phyloP scores from a whole-genome alignment of 2,888 invertebrate species.

The Omphaloscelis lunosa region DNA sequence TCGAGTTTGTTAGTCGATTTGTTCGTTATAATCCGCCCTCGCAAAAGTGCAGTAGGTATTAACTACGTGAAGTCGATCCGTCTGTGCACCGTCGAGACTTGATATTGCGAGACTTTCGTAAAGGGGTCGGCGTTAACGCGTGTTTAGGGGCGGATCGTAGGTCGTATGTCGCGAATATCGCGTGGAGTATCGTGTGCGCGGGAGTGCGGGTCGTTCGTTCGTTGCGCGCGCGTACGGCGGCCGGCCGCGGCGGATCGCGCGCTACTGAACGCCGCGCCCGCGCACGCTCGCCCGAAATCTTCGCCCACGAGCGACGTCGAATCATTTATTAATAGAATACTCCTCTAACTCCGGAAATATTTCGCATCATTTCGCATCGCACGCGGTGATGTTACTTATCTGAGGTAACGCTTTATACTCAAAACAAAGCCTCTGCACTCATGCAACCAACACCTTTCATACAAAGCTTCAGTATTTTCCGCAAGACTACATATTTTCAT shows the following conservation, averaged over 20 bases:
- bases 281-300: slow-evolving; percentile 85
- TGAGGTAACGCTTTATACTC: slow-evolving; percentile 78
- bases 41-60: slow-evolving; percentile 81
- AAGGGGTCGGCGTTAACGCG: slow-evolving; percentile 61
- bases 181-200: slow-evolving; percentile 83
- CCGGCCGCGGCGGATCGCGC: slow-evolving; percentile 90
- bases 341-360: slow-evolving; percentile 91
- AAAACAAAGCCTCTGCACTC: slow-evolving; percentile 66
- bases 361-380: slow-evolving; percentile 90
- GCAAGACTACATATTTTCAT: slow-evolving; percentile 11
- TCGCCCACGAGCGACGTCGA: slow-evolving; percentile 89
- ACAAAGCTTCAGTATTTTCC: slow-evolving; percentile 38
- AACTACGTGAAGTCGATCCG: slow-evolving; percentile 80
- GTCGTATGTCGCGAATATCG: slow-evolving; percentile 81
- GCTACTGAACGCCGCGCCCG: slow-evolving; percentile 85
- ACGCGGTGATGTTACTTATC: slow-evolving; percentile 84
- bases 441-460: slow-evolving; percentile 39
- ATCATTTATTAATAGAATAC: slow-evolving; percentile 90
- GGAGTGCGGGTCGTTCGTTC: slow-evolving; percentile 91
- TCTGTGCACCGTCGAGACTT: slow-evolving; percentile 69
- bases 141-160: slow-evolving; percentile 79
- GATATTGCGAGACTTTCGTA: slow-evolving; percentile 62
- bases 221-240: slow-evolving; percentile 90
- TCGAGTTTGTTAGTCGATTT: slow-evolving; percentile 90
- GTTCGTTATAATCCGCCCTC: slow-evolving; percentile 90